These are phyloP conservation scores for Euglossa dilemma DNA, from an alignment of 1,140 invertebrate species.

Conservation along the genomic window DNA sequence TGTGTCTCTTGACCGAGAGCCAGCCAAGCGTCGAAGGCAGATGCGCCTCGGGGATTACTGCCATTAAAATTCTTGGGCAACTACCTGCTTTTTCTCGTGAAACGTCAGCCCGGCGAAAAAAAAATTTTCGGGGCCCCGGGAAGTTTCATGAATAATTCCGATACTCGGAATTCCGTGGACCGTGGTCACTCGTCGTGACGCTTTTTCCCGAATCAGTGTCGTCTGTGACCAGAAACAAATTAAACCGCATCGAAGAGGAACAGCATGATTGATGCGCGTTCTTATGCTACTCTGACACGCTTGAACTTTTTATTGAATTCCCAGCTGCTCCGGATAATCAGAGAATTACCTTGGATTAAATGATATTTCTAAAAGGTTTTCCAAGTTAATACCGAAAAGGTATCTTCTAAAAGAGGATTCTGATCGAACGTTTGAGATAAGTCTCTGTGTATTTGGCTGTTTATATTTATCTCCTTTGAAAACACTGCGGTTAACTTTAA, in stretches of 20 bases:
- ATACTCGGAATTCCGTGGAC: slow-evolving; percentile 4
- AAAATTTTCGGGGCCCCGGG: neutral
- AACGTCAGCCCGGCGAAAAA: neutral
- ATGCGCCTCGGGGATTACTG: neutral
- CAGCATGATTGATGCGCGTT: neutral
- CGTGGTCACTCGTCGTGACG: too few relatives aligned
- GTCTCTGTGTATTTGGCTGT: too few relatives aligned
- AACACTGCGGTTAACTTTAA: too few relatives aligned
- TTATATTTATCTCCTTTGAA: too few relatives aligned
- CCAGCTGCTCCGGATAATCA: neutral
- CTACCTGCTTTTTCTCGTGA: slow-evolving; percentile 37
- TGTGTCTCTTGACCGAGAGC: slow-evolving; percentile 16
- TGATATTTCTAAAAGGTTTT: neutral
- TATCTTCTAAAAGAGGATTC: too few relatives aligned
- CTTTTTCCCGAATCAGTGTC: neutral
- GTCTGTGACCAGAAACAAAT: neutral
- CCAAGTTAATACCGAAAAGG: too few relatives aligned
- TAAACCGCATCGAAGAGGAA: neutral
- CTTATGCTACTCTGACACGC: neutral
- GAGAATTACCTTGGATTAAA: neutral
- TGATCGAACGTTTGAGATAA: too few relatives aligned
- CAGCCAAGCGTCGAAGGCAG: neutral
- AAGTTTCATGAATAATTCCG: slow-evolving; percentile 10
- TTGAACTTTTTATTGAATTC: neutral
- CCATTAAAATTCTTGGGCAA: slow-evolving; percentile 35